Base-by-base conservation (phyloP, 2,113 vertebrate species). In the Tretioscincus oriximinensis region DNA sequence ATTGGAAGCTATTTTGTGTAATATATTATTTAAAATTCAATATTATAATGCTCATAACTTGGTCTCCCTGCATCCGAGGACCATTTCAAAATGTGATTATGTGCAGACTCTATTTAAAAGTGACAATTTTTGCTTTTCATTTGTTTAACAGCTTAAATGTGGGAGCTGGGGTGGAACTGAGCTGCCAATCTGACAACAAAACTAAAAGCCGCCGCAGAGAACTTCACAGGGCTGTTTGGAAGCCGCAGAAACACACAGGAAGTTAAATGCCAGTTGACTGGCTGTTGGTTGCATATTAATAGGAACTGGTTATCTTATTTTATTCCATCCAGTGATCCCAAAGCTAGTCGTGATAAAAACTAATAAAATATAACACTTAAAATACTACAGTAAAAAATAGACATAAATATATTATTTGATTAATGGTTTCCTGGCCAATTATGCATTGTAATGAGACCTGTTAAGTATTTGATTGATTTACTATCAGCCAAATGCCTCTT, bases 21-120 rank as follows among this genome's bases (percentile, higher is more conserved):
- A 96, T 96, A 94, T 96, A 95, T 96, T 95, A 96, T 95, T 96
- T 95, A 95, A 95, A 95, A 96, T 95, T 95, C 94, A 94, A 94
- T 95, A 95, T 95, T 90, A 92, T 94, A 94, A 94, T 92, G 90
- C 95, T 94, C 88, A 95, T 93, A 92, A 92, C 87, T 93, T 85
- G 90, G 87, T 83, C 90, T 90, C 45, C 86, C 91, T 80, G 90
- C 91, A 88, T 88, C 91, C 45, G 82, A 93, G 89, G 88, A 84
- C 85, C 88, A 29, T 93, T 95, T 93, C 90, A 85, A 92, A 94
- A 94, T 91, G 89, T 86, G 94, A 95, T 95, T 95, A 94, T 93
- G 87, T 91, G 90, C 0, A 11, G 92, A 93, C 92, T 94, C 89
- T 91, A 91, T 95, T 94, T 94, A 93, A 95, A 94, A 94, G 93